Conservation (phyloP, 1,140 invertebrate genomes). For the Microplitis demolitor region DNA sequence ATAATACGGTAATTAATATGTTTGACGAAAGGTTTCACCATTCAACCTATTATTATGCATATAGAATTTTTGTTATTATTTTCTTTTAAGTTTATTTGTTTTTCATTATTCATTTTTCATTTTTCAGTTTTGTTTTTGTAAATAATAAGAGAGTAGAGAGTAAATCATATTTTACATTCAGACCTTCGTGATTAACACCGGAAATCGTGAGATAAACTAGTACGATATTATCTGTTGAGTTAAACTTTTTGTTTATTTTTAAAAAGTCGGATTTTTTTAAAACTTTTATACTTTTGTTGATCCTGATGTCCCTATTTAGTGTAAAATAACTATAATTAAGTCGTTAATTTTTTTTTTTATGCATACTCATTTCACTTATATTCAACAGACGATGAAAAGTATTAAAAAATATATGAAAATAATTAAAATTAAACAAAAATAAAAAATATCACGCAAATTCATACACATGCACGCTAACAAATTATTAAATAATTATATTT, state of each 20-base stretch:
- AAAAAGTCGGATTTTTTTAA: neutral
- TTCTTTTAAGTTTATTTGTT: too few relatives aligned
- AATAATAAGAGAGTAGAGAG: conserved; percentile 6
- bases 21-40: too few relatives aligned
- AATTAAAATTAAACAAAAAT: neutral
- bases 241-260: conserved; percentile 6
- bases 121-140: neutral
- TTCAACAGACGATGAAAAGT: neutral
- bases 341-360: neutral
- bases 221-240: conserved; percentile 5
- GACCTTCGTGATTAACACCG: conserved; percentile 26
- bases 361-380: neutral
- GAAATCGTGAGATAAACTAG: conserved; percentile 23
- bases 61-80: neutral
- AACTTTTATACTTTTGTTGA: neutral
- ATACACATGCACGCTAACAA: conserved; percentile 11
- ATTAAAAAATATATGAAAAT: neutral
- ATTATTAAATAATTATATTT: conserved; percentile 22
- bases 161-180: conserved; percentile 15
- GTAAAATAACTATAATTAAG: neutral
- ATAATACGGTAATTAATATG: neutral
- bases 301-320: neutral
- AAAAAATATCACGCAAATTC: conserved; percentile 8
- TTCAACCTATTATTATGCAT: too few relatives aligned
- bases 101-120: neutral